Conservation (phyloP, 2,888 invertebrate species). For the Drosophila barbarae region DNA sequence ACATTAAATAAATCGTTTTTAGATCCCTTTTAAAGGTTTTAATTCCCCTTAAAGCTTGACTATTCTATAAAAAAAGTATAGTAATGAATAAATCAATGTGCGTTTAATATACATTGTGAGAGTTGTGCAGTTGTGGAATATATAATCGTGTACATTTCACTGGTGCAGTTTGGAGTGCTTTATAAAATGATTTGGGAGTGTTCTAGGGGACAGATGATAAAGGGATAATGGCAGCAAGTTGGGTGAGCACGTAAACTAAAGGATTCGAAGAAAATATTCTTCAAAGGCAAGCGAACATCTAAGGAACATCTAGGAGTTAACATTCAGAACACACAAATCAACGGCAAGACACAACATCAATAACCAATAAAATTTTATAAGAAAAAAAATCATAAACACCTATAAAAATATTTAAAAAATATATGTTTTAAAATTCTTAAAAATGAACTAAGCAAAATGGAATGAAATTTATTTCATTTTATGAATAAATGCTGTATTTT, state of each 20-base stretch:
- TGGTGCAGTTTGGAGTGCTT: slow-evolving; percentile 31
- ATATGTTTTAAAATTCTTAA: slow-evolving; percentile 34
- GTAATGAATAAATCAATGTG: slow-evolving; percentile 8
- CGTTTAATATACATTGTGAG: slow-evolving; percentile 30
- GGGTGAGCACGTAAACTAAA: slow-evolving; percentile 8
- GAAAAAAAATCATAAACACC: slow-evolving; percentile 18
- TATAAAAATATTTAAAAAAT: slow-evolving; percentile 18
- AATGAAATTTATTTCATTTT: slow-evolving; percentile 42
- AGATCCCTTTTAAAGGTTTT: accelerated
- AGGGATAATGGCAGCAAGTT: not conserved
- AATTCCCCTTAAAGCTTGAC: not conserved
- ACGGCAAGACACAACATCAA: slow-evolving; percentile 48
- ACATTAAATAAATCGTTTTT: not conserved
- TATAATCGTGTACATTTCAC: slow-evolving; percentile 24
- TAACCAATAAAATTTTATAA: slow-evolving; percentile 21
- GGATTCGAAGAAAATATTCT: not conserved
- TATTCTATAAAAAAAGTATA: not conserved
- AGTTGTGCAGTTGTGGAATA: slow-evolving; percentile 28
- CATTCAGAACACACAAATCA: slow-evolving; percentile 38
- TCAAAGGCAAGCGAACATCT: slow-evolving; percentile 12
- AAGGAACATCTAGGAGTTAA: slow-evolving; percentile 37
- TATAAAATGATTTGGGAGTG: slow-evolving; percentile 18
- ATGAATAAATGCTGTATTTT: slow-evolving; percentile 19
- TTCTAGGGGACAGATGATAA: slow-evolving; percentile 23
- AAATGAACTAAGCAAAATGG: slow-evolving; percentile 59